Conservation (phyloP, 2,113 vertebrate genomes). For the Solea senegalensis region DNA sequence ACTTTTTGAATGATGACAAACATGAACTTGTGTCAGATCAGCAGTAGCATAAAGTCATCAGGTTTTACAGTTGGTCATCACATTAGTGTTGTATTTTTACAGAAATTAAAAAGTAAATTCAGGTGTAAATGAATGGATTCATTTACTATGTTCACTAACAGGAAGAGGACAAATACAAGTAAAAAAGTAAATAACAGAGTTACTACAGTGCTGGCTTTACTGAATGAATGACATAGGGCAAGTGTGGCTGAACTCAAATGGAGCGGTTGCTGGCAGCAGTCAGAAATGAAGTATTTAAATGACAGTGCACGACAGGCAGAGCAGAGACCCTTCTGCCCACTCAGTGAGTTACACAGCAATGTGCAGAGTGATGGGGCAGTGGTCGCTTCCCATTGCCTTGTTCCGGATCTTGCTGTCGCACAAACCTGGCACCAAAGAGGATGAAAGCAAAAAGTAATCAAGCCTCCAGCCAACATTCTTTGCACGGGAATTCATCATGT, state of each 20-base stretch:
- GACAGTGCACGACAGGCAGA: background rate
- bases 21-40: background rate
- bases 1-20: constrained; percentile 7
- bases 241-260: too few relatives aligned
- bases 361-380: constrained; percentile 90
- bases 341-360: constrained; percentile 77
- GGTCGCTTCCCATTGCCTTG: constrained; percentile 88
- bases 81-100: constrained; percentile 50
- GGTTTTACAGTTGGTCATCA: background rate
- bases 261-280: background rate
- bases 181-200: constrained; percentile 5
- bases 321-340: background rate
- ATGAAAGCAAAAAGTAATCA: constrained; percentile 90
- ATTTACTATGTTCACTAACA: constrained; percentile 14
- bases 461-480: constrained; percentile 95
- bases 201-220: background rate
- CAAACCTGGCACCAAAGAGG: constrained; percentile 80
- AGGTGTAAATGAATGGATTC: background rate
- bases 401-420: constrained; percentile 93
- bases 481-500: constrained; percentile 89
- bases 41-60: constrained; percentile 1
- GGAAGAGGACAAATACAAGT: background rate
- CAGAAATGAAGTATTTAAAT: background rate
- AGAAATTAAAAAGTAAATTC: background rate
- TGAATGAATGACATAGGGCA: too few relatives aligned